A percentile compares a stretch with the other conserved stretches of the same genome.
phyloP scores from a whole-genome alignment of 2,113 vertebrate genomes.

The Perognathus longimembris region DNA sequence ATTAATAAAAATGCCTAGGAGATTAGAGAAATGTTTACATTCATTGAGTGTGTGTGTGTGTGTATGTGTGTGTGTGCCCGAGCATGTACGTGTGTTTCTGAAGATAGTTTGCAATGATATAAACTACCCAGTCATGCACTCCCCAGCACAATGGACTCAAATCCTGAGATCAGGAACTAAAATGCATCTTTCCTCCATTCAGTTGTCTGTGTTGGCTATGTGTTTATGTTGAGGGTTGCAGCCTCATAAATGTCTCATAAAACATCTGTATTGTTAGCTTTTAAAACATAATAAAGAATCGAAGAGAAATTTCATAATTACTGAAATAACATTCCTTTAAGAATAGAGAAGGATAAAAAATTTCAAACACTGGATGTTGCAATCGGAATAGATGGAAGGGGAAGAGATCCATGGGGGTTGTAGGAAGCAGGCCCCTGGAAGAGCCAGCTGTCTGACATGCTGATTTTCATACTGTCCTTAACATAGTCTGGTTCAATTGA shows the following conservation, averaged over 20 bases:
- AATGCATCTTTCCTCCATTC: too few relatives aligned
- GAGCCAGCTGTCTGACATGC: not conserved
- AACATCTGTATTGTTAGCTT: not conserved
- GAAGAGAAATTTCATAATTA: not conserved
- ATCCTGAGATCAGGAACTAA: too few relatives aligned
- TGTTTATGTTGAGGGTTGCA: too few relatives aligned
- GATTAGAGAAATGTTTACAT: too few relatives aligned
- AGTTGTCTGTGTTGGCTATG: too few relatives aligned
- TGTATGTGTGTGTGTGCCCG: too few relatives aligned
- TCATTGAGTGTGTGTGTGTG: too few relatives aligned
- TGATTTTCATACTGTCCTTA: conserved; percentile 18
- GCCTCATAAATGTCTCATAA: not conserved
- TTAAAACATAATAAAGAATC: conserved; percentile 38
- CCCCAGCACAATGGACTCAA: too few relatives aligned
- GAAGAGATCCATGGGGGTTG: not conserved
- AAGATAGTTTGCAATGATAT: too few relatives aligned
- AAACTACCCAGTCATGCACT: too few relatives aligned
- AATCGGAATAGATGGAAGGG: conserved; percentile 15
- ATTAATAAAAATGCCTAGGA: too few relatives aligned
- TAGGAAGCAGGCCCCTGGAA: not conserved
- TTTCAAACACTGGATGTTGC: conserved; percentile 56
- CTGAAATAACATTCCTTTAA: conserved; percentile 22
- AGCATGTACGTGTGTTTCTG: too few relatives aligned
- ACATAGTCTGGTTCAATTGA: not conserved
- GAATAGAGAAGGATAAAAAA: not conserved